Base-by-base conservation (phyloP, 2,113 vertebrate species). In the Cyanocitta stelleri region DNA sequence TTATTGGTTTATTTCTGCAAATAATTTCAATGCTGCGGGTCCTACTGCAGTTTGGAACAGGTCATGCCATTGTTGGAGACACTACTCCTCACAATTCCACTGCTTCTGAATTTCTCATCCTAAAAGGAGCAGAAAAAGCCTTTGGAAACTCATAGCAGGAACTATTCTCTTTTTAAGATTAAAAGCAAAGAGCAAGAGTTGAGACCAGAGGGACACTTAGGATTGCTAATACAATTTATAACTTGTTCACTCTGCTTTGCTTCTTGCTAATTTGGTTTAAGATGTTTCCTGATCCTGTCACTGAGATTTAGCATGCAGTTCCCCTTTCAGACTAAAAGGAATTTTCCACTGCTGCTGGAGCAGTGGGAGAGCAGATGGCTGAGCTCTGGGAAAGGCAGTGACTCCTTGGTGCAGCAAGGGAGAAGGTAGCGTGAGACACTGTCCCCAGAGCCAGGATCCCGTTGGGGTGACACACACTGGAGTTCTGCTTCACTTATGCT, bases 231-330 rank as follows among this genome's bases (percentile, higher is more conserved):
- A 44, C 41, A 68, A 92, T 89, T 92, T 92, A 75, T 23, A 86
- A 81, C 75, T 82, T 67, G 16, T 61, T 91, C 7, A 2, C 63
- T 90, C 64, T n/a, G 55, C 58, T 94, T 91, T 64, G 64, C 69
- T 76, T 61, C 82, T 84, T 56, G 41, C 52, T 95, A 86, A 96
- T 91, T 94, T 94, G 66, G 77, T 96, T 95, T 59, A 63, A 82
- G 93, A 85, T 1, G 61, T 92, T 94, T 95, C 77, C 85, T 64
- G 68, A 61, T 71, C 39, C 67, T 87, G 63, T 82, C 76, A 30
- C 75, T 59, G 33, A 81, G 85, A 73, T 85, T 88, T 92, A 94
- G 81, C 76, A 48, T 13, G 35, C 46, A 73, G 49, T 19, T 95
- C 75, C 72, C 84, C 67, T 67, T 84, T 76, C 39, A 82, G 75